Evolutionary conservation across 1,140 invertebrate genomes (phyloP), one percentile per base, ranked within the genome.

Genomic region (Drosophila repleta): DNA sequence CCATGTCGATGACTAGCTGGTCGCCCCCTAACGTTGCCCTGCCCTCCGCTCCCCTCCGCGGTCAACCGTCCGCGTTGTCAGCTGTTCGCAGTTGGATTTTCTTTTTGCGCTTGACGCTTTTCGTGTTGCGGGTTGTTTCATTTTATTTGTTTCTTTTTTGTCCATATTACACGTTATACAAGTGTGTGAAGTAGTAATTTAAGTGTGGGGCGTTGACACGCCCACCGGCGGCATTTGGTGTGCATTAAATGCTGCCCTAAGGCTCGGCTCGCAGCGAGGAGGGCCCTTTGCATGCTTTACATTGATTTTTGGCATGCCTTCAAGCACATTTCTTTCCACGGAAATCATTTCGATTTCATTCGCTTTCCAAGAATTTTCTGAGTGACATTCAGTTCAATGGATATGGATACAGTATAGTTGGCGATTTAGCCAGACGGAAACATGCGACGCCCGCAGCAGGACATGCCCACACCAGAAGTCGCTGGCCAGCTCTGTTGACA

Each of bases 131-230:
- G 11, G 51, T 52, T 64, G 65, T 61, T 87, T 64, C 49, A 20
- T 43, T 43, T 17, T 43, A 43, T 43, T 43, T 21, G 24, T 46
- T 51, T 61, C 69, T n/a, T 52, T 61, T 48, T 20, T 69, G 55
- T 69, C 77, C 77, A 72, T 85, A 88, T 87, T 87, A 82, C 76
- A 76, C 83, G 67, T 87, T 87, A 72, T 67, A 87, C 83, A 87
- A 87, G 82, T 87, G 82, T 88, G 83, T 88, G 76, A 88, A 88
- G 83, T 89, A 74, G 83, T 88, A 83, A 88, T 88, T 88, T 88
- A 88, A 88, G 84, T 79, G 79, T 8, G 68, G 73, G 55, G 64
- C 69, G 48, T 62, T 52, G 76, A 74, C 76, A 88, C 83, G 83
- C 83, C 83, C 68, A 87, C 65, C 65, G 65, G 66, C 55, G 62